A percentile compares a stretch with the other conserved stretches of the same genome.
phyloP scores from a whole-genome alignment of 1,140 invertebrate species.

The Protaetia brevitarsis region DNA sequence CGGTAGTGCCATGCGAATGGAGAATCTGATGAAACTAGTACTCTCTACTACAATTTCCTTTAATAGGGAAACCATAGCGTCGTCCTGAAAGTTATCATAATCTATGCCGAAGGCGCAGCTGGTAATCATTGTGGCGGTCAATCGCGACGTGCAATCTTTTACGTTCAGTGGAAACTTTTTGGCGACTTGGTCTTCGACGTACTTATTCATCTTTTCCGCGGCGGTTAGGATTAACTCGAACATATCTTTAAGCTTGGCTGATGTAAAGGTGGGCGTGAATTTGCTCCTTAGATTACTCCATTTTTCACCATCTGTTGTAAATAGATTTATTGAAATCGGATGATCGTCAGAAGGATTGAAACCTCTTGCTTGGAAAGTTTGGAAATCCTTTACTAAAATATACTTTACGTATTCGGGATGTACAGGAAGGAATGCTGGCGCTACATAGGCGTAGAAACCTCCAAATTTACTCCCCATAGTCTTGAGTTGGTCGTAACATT shows the following conservation, averaged over 20 bases:
- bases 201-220: not conserved
- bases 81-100: not conserved
- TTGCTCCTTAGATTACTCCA: not conserved
- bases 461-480: slow-evolving; percentile 35
- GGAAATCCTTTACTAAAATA: slow-evolving; percentile 54
- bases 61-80: not conserved
- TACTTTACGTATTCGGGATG: slow-evolving; percentile 60
- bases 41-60: not conserved
- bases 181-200: not conserved
- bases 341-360: not conserved
- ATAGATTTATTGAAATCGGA: not conserved
- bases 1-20: not conserved
- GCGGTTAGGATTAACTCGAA: not conserved
- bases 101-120: not conserved
- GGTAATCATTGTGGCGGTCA: not conserved
- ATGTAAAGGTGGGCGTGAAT: not conserved
- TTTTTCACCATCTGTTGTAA: not conserved
- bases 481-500: slow-evolving; percentile 36
- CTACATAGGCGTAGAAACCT: slow-evolving; percentile 52
- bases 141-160: not conserved
- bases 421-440: slow-evolving; percentile 50
- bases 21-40: not conserved
- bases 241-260: not conserved
- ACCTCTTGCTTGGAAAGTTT: slow-evolving; percentile 53
- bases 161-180: not conserved